A percentile compares a stretch with the other conserved stretches of the same genome.
Evolutionary conservation across 2,888 invertebrate species (phyloP).

Genomic region (Troides aeacus): DNA sequence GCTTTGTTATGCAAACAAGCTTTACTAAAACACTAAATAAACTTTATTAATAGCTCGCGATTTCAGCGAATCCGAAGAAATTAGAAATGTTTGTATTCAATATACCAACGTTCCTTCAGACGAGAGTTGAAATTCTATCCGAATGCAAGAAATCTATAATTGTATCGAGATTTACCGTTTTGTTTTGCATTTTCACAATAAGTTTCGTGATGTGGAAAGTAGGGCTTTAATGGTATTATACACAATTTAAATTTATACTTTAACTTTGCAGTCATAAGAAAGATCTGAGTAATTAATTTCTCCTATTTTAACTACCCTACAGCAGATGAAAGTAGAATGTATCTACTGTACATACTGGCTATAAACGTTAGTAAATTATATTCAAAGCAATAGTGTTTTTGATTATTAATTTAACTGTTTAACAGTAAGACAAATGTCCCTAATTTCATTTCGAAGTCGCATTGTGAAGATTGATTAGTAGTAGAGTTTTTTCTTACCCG

Average conservation of each 20-base stretch:
- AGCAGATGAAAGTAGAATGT: too few species aligned
- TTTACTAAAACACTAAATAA: constrained; percentile 25
- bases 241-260: neutral
- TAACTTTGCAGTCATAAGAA: too few species aligned
- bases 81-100: constrained; percentile 1
- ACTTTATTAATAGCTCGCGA: constrained; percentile 25
- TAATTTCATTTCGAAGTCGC: too few species aligned
- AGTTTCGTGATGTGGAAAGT: neutral
- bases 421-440: too few species aligned
- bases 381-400: too few species aligned
- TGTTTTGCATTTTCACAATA: neutral
- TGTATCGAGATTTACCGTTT: neutral
- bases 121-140: constrained; percentile 4
- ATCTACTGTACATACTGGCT: too few species aligned
- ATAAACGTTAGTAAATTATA: too few species aligned
- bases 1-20: constrained; percentile 29
- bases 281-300: too few species aligned
- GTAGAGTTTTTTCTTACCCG: too few species aligned
- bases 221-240: neutral
- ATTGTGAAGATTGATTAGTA: too few species aligned
- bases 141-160: neutral
- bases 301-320: too few species aligned
- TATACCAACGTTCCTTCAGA: neutral
- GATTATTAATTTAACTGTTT: too few species aligned
- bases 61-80: constrained; percentile 24